Evolutionary conservation across 2,797 vertebrate species (phyloP), one percentile per base, ranked within the genome.

Genomic region (Rhabdophis nuchalis): DNA sequence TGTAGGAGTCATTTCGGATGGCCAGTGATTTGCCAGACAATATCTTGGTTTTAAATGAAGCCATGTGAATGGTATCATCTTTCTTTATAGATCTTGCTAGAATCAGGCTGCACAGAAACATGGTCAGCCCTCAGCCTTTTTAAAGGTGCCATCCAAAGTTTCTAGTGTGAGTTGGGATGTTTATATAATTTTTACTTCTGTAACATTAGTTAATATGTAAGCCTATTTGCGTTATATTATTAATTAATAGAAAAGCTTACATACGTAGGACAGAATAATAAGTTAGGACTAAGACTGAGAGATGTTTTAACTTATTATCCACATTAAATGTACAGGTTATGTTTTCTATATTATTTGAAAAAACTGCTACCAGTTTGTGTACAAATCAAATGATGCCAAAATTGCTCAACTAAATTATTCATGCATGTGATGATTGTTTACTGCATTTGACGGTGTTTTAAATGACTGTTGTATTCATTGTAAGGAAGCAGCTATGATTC

Each of bases 341-440:
- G 41, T 94, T 53, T 93, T 94, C 77, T 87, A 16, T 94, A 91
- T 91, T 93, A 92, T 94, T 68, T 93, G 52, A n/a, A 92, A 93
- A n/a, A 95, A 50, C 12, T 93, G 61, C 20, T 89, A 86, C 3
- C 46, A 57, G 82, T 89, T 88, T 89, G 77, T 61, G 89, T 13
- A 82, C 93, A 92, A 93, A 90, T 89, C 91, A 94, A 91, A 82
- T 36, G 36, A 93, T 36, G 5, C 32, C 91, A 85, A 91, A 54
- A 53, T 20, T 92, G 14, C 46, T 87, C 58, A 89, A 25, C 36
- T 87, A 89, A 94, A 52, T 13, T 92, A 18, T 53, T 89, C 16
- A 27, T 54, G 77, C 89, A 91, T 92, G 29, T 2, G 8, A 90
- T 32, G 25, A 16, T 56, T 58, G 60, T 54, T 52, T 88, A 88